Conservation (phyloP, 1,140 invertebrate genomes). For the Calliopsis andreniformis region DNA sequence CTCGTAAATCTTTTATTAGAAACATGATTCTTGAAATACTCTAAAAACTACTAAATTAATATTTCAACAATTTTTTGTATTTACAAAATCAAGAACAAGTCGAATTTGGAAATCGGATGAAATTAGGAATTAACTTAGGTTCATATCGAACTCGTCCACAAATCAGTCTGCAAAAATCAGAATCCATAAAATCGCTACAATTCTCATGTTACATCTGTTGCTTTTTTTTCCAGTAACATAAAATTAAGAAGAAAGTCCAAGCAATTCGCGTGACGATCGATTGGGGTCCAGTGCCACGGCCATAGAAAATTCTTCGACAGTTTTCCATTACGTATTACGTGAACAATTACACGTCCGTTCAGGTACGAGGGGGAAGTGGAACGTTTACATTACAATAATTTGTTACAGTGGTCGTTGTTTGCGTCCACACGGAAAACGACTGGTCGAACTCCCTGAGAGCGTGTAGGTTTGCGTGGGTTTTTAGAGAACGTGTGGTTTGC, state of each 20-base stretch:
- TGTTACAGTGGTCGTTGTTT: background rate
- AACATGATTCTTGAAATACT: too few relatives aligned
- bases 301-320: background rate
- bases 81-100: too few relatives aligned
- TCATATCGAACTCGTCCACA: constrained; percentile 3
- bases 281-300: background rate
- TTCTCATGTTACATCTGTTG: background rate
- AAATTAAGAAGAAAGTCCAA: background rate
- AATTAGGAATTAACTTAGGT: too few relatives aligned
- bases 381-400: constrained; percentile 1
- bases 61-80: too few relatives aligned
- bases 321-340: background rate
- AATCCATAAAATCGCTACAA: background rate
- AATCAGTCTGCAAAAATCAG: background rate
- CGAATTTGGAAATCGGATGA: too few relatives aligned
- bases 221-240: background rate
- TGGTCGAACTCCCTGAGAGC: constrained; percentile 31
- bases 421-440: constrained; percentile 1
- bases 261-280: constrained; percentile 1
- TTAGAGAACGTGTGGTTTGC: background rate
- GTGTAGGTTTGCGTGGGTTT: too few relatives aligned
- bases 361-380: constrained; percentile 41
- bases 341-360: constrained; percentile 14
- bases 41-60: too few relatives aligned
- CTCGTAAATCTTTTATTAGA: too few relatives aligned